Evolutionary conservation across 2,888 invertebrate species (phyloP), one percentile per base, ranked within the genome.

Genomic region (Machimus atricapillus): DNA sequence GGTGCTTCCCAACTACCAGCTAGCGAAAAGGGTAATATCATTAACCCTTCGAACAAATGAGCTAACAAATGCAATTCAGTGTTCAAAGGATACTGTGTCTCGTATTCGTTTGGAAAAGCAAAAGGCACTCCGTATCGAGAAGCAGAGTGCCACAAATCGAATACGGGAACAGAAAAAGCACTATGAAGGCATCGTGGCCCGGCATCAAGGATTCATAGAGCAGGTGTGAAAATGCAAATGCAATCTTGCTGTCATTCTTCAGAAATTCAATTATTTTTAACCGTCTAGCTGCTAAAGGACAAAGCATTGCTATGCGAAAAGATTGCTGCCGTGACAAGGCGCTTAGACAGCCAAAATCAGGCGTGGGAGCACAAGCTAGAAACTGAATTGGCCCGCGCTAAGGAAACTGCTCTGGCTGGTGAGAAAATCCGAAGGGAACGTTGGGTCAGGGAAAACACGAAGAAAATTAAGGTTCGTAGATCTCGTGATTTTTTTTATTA

Each of bases 171-270:
- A 95, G 89, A 95, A 95, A 90, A 94, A 95, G 34, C 96, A 97
- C 89, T 96, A 95, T 90, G 97, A 97, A 90, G 94, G 91, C 2
- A 94, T 96, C 0, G 94, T 97, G 31, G 95, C 95, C 89, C 93
- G 97, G 16, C 97, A 97, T 91, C 97, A 97, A 91, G 96, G 94
- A 88, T 97, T 97, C 89, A 96, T 97, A 79, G 97, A 97, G 90
- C 96, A 96, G 93, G 94, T 95, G 90, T 87, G 82, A 87, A 85
- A 74, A 85, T 73, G 78, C 58, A 83, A 31, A 73, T 89, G 52
- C 34, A 78, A 83, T 83, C 73, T 82, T 23, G 19, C n/a, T 76
- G 19, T 34, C 16, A 7, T 23, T 74, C n/a, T 37, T n/a, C 23
- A 40, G 37, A 16, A 79, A 79, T 46, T 79, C 79, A 81, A 81